phyloP scores from a whole-genome alignment of 2,113 vertebrate genomes.

The Grammomys surdaster region DNA sequence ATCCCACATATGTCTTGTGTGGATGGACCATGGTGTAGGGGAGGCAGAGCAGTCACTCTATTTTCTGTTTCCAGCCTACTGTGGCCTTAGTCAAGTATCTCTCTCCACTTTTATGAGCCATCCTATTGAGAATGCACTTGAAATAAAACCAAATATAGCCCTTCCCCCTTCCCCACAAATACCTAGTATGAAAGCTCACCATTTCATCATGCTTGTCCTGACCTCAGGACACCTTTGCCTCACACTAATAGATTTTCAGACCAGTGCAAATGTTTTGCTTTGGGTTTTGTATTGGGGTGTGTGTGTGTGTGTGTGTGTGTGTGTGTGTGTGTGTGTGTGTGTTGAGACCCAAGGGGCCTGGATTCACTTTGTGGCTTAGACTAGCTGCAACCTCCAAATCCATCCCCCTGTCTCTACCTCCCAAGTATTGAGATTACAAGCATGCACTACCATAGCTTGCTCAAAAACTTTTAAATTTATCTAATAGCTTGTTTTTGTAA shows the following conservation, averaged over 20 bases:
- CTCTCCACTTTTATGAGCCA: not conserved
- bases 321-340: not conserved
- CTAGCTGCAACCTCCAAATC: not conserved
- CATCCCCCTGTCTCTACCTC: not conserved
- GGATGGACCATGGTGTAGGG: not conserved
- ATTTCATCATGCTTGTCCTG: not conserved
- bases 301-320: not conserved
- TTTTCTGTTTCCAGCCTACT: not conserved
- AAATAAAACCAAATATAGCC: not conserved
- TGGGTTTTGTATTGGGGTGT: not conserved
- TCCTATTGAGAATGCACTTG: not conserved
- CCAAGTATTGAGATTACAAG: not conserved
- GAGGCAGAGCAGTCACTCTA: not conserved
- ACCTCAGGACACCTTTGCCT: not conserved
- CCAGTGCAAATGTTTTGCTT: not conserved
- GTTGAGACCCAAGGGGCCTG: not conserved
- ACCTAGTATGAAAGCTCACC: not conserved
- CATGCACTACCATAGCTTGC: not conserved
- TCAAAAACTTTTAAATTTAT: not conserved
- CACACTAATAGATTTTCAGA: not conserved
- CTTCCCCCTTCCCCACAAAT: not conserved
- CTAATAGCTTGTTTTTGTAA: not conserved
- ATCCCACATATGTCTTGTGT: not conserved
- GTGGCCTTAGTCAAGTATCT: not conserved
- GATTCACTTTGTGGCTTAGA: not conserved